Evolutionary conservation across 2,797 vertebrate species (phyloP), one percentile per base, ranked within the genome.

Genomic region (Hyperoplus lanceolatus): DNA sequence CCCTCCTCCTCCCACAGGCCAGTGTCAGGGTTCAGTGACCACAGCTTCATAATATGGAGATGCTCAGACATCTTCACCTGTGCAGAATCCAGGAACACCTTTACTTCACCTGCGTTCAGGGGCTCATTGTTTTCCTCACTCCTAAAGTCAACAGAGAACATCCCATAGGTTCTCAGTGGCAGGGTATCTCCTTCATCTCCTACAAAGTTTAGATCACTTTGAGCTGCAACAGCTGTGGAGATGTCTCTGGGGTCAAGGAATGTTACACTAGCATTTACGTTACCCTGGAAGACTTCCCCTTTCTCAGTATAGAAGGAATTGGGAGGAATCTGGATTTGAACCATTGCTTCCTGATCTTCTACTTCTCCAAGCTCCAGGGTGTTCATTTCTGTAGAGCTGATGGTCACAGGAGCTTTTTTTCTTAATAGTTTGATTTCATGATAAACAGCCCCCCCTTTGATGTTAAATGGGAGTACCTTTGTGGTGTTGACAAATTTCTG

Each of bases 401-500:
- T 88, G 0, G 89, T 97, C 55, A 99, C 91, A 0, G 97, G 96
- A 14, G 93, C 90, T 85, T 97, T 96, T 89, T 95, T 97, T 75
- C 98, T 94, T 0, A 98, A 93, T 55, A 99, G 93, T 93, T 97
- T 98, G 82, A 99, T 94, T 81, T 99, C 98, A 0, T 99, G 97
- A 85, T 97, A 99, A 79, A 99, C 96, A 0, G 97, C 91, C 0
- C 97, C 97, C 10, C 98, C 98, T 0, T 96, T 99, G 79, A 90
- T 93, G 80, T 97, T 98, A 89, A 99, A 99, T 36, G 97, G 95
- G 50, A 99, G 94, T 55, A 99, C 97, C 90, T 99, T 99, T 16
- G 98, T 99, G 16, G 97, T 99, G 80, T 99, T 98, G 79, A 99
- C 95, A 64, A 99, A 99, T 88, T 98, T 99, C 73, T 98, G 96